Base-by-base conservation (phyloP, 2,113 vertebrate species). In the Siphamia tubifer region DNA sequence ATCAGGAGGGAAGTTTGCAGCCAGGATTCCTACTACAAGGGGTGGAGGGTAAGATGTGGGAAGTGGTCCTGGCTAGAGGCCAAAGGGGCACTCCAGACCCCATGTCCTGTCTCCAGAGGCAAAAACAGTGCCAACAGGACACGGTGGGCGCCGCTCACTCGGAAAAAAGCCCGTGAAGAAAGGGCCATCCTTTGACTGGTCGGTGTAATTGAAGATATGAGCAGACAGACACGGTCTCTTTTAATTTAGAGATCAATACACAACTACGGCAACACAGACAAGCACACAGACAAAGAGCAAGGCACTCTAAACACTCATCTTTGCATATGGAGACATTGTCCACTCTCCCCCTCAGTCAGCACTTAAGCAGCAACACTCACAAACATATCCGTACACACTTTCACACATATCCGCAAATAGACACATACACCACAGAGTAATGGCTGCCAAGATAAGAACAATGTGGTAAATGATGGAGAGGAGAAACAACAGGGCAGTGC, bases 401-500 rank as follows among this genome's bases (percentile, higher is more conserved):
- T 85, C 77, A 85, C 80, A 85, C 77, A 74, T 79, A 77, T 82
- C 76, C 71, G 81, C 78, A 67, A 34, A 70, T 16, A 10, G 27
- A 81, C 82, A 69, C 72, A 85, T 71, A 80, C 54, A 38, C 72
- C 84, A 57, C 53, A 3, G 42, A 1, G 39, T 24, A 72, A 68
- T 47, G 79, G 79, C 52, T 83, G 83, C 81, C 83, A 81, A 86
- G 87, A 79, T 84, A 70, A 87, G 84, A 87, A 87, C 83, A 81
- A 84, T 84, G 83, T 79, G 57, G 45, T 4, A 19, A 89, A 70
- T 48, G 76, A 86, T 77, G 57, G 13, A 74, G 36, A 42, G 45
- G 36, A 73, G 75, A 66, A 72, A 70, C 32, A 55, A 57, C 28
- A 40, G 43, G 45, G 43, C 10, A 2, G 52, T 56, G 28, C 20